phyloP scores from a whole-genome alignment of 23 tunicate species.

The Halocynthia aurantium region DNA sequence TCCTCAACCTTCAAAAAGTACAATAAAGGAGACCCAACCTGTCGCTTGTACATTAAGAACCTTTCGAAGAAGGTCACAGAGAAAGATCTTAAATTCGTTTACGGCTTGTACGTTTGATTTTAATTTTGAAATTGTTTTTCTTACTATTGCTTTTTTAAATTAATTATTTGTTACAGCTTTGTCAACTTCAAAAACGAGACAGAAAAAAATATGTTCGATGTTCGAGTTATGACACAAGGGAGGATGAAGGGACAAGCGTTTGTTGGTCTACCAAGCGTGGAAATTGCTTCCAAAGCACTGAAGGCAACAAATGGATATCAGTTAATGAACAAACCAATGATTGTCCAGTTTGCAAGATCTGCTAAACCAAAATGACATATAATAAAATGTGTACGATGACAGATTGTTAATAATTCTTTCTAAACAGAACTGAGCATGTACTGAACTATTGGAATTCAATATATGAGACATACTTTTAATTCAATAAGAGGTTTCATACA shows the following conservation, averaged over 20 bases:
- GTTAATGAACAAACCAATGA: constrained; percentile 68
- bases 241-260: constrained; percentile 95
- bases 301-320: constrained; percentile 56
- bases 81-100: constrained; percentile 63
- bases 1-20: constrained; percentile 48
- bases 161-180: constrained; percentile 5
- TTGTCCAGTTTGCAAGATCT: constrained; percentile 79
- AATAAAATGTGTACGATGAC: neutral
- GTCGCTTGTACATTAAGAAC: constrained; percentile 69
- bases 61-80: constrained; percentile 69
- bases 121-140: neutral
- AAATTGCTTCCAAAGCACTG: constrained; percentile 49
- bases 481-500: too few relatives aligned
- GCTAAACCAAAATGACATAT: constrained; percentile 38
- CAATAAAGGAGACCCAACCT: constrained; percentile 49
- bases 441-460: too few relatives aligned
- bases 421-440: too few relatives aligned
- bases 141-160: neutral
- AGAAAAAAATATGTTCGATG: constrained; percentile 61
- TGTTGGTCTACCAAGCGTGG: constrained; percentile 53
- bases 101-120: constrained; percentile 24
- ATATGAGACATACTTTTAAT: too few relatives aligned
- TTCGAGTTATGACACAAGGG: constrained; percentile 70
- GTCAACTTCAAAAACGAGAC: constrained; percentile 39
- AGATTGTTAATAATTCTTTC: neutral